Evolutionary conservation across 2,797 vertebrate species (phyloP), one percentile per base, ranked within the genome.

Genomic region (Calcarius lapponicus): DNA sequence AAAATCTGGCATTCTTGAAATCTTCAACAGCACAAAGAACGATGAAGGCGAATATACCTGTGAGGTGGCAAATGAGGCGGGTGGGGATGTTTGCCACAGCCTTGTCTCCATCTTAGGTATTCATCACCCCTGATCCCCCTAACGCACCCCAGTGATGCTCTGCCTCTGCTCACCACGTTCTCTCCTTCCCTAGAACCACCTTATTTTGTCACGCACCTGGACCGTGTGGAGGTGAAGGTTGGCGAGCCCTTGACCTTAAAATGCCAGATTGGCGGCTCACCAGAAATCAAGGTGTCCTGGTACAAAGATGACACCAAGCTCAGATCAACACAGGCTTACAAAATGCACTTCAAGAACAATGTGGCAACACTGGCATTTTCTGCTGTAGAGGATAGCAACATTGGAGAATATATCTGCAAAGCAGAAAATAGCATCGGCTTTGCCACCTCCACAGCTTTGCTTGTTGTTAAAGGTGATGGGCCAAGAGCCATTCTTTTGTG

Each of bases 271-370:
- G 98, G 97, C 2, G 99, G 99, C 83, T 99, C 99, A 11, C 99
- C 99, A 74, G 99, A 99, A 98, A 99, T 99, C 97, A 99, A 98
- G 93, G 98, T 99, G 91, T 98, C 98, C 92, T 99, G 99, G 99
- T 99, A 99, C 96, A 99, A 97, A 97, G 99, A 99, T 34, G 99
- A 99, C 72, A 98, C 98, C 80, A 99, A 99, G 93, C 98, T 99
- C 87, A 98, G 96, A 92, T 98, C 98, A 47, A 98, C 98, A 53
- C 98, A 98, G 72, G 98, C 98, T 40, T 98, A 98, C 96, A 99
- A 98, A 97, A 98, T 99, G 97, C 97, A 98, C 61, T 99, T 99
- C 95, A 97, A 98, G 93, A 98, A 99, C 95, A 99, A 98, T 5
- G 87, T 99, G 79, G 99, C 98, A 72, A 98, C 98, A 2, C 96